Percentiles rank a stretch among this genome's conserved stretches.
Evolutionary conservation across 2,888 invertebrate genomes (phyloP).

Genomic region (Coenonympha glycerion): DNA sequence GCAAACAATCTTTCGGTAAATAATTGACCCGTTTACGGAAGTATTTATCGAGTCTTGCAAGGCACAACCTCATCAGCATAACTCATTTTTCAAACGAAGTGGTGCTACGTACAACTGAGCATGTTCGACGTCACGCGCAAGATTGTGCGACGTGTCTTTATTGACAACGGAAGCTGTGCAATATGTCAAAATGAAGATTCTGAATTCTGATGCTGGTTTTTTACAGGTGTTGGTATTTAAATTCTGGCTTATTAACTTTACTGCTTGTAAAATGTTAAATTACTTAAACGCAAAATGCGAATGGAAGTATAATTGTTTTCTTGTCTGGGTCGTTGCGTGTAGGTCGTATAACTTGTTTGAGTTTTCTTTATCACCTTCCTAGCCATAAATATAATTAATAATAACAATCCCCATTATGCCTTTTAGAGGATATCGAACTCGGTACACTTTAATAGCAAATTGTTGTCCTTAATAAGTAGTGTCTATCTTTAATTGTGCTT

Average conservation of each 20-base stretch:
- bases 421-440: background rate
- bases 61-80: too few relatives aligned
- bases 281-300: constrained; percentile 36
- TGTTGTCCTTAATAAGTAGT: background rate
- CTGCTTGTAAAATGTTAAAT: constrained; percentile 38
- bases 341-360: background rate
- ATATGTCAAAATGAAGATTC: too few relatives aligned
- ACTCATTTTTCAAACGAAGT: too few relatives aligned
- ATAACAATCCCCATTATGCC: background rate
- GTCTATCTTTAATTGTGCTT: too few relatives aligned
- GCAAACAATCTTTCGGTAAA: constrained; percentile 61
- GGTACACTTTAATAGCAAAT: background rate
- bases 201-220: too few relatives aligned
- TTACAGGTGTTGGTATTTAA: too few relatives aligned
- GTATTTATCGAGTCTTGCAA: too few relatives aligned
- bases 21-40: constrained; percentile 62
- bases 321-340: constrained; percentile 1
- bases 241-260: constrained; percentile 35
- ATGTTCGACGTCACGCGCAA: too few relatives aligned
- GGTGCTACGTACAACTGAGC: too few relatives aligned
- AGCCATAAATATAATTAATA: background rate
- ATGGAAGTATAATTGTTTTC: constrained; percentile 17
- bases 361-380: background rate
- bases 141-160: too few relatives aligned
- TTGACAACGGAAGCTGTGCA: too few relatives aligned